Conservation (phyloP, 2,113 vertebrate genomes). For the Larimichthys crocea region DNA sequence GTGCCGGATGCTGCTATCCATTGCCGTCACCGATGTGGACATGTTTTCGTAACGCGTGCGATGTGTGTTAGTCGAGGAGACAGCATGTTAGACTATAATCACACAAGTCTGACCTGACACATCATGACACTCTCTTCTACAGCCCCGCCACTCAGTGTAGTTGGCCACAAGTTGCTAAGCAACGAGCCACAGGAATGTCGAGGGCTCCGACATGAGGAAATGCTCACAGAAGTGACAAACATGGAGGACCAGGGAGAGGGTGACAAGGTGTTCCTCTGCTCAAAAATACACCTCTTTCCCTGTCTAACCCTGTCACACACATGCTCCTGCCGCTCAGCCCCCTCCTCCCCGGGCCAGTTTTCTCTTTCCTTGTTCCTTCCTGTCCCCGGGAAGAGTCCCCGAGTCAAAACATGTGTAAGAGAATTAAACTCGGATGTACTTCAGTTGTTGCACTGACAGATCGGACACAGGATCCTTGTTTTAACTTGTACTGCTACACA, state of each 20-base stretch:
- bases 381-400: slow-evolving; percentile 31
- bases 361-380: slow-evolving; percentile 45
- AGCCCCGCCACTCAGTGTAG: slow-evolving; percentile 60
- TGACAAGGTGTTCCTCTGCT: slow-evolving; percentile 59
- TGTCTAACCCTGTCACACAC: slow-evolving; percentile 52
- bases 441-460: slow-evolving; percentile 43
- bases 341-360: not conserved
- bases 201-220: slow-evolving; percentile 41
- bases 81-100: slow-evolving; percentile 76
- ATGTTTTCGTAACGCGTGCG: slow-evolving; percentile 39
- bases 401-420: slow-evolving; percentile 56
- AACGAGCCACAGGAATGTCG: slow-evolving; percentile 68
- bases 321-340: slow-evolving; percentile 37
- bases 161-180: slow-evolving; percentile 76
- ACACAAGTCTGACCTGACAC: slow-evolving; percentile 80
- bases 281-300: slow-evolving; percentile 48
- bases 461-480: slow-evolving; percentile 56
- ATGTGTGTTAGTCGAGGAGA: slow-evolving; percentile 63
- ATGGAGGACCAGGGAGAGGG: slow-evolving; percentile 50
- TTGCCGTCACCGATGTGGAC: slow-evolving; percentile 28
- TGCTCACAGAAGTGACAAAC: slow-evolving; percentile 61
- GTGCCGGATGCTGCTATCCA: slow-evolving; percentile 36
- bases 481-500: slow-evolving; percentile 37
- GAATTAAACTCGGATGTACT: slow-evolving; percentile 40
- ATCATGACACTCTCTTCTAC: slow-evolving; percentile 68